Evolutionary conservation across 1,140 invertebrate genomes (phyloP).

Genomic region (Wiebesia pumilae): DNA sequence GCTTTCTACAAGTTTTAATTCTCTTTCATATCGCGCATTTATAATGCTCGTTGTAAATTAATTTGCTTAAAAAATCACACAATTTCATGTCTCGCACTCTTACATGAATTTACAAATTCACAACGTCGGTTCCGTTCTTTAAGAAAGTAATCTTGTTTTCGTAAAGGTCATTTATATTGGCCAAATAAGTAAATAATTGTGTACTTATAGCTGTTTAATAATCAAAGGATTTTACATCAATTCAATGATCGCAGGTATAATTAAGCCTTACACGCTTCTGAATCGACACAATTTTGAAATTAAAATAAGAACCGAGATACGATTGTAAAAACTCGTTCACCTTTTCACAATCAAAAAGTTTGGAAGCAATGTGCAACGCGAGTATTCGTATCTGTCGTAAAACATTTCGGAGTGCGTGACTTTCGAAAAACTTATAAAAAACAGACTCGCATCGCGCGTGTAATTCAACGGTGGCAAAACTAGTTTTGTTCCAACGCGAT

Average conservation of each 20-base stretch:
- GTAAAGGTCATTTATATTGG: too few relatives aligned
- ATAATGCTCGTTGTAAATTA: too few relatives aligned
- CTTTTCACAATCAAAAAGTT: constrained; percentile 24
- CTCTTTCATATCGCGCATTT: background rate
- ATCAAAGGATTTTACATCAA: background rate
- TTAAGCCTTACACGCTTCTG: background rate
- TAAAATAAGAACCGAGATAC: background rate
- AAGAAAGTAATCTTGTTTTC: too few relatives aligned
- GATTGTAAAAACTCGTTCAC: background rate
- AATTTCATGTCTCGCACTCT: too few relatives aligned
- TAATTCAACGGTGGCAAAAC: constrained; percentile 27
- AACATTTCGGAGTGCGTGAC: constrained; percentile 6
- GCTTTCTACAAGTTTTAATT: background rate
- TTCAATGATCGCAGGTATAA: background rate
- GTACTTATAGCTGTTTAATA: background rate
- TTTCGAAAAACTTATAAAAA: constrained; percentile 42
- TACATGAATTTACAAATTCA: too few relatives aligned
- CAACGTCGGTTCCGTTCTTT: too few relatives aligned
- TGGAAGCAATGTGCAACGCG: background rate
- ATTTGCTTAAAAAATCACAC: too few relatives aligned
- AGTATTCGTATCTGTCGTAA: constrained; percentile 3
- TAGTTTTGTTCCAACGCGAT: constrained; percentile 28
- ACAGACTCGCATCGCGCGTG: constrained; percentile 8
- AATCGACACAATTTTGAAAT: background rate
- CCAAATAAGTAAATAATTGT: background rate